phyloP scores from a whole-genome alignment of 53 echinoderm and acorn worm genomes.

The Crossaster papposus region DNA sequence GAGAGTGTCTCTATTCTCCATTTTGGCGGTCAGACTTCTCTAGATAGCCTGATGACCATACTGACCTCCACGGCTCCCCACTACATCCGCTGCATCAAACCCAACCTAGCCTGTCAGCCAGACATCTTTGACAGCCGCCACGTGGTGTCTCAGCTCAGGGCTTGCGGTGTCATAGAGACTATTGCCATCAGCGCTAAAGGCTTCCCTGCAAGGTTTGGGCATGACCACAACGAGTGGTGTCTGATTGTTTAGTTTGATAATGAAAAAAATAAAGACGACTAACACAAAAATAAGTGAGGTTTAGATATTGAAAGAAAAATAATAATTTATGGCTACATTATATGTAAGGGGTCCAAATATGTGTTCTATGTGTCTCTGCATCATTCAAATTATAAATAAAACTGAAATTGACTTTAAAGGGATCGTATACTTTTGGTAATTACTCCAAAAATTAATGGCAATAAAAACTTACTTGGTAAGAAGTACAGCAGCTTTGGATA shows the following conservation, averaged over 20 bases:
- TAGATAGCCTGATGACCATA: constrained; percentile 79
- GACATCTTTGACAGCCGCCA: constrained; percentile 74
- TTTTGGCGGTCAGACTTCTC: constrained; percentile 67
- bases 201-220: constrained; percentile 87
- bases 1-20: neutral
- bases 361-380: too few relatives aligned
- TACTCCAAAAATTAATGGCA: too few relatives aligned
- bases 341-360: too few relatives aligned
- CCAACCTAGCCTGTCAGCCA: constrained; percentile 72
- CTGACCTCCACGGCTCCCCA: constrained; percentile 70
- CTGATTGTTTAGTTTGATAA: neutral
- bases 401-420: too few relatives aligned
- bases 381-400: too few relatives aligned
- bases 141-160: constrained; percentile 85
- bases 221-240: too few relatives aligned
- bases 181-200: constrained; percentile 87
- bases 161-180: constrained; percentile 96
- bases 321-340: too few relatives aligned
- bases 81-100: constrained; percentile 92
- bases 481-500: too few relatives aligned
- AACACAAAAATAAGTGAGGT: too few relatives aligned
- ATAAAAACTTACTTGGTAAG: too few relatives aligned
- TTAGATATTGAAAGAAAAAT: neutral
- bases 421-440: too few relatives aligned
- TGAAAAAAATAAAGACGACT: too few relatives aligned